Percentiles rank a stretch among this genome's conserved stretches.
phyloP scores from a whole-genome alignment of 2,113 vertebrate species.

The Paraplagusia blochii region DNA sequence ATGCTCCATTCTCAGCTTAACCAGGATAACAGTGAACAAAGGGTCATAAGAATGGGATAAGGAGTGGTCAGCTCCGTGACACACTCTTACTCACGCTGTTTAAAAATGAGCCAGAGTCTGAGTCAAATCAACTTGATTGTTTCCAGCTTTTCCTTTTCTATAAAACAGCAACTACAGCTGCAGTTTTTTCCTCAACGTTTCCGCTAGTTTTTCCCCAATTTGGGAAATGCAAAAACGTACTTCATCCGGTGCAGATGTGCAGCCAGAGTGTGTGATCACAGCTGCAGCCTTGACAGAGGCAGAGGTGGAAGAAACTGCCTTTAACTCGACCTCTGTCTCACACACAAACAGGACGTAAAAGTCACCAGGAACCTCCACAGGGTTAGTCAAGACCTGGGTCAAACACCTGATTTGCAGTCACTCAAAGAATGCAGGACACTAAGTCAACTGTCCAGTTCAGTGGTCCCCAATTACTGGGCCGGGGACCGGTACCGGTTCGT shows the following conservation, averaged over 20 bases:
- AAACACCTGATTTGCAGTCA: too few species aligned
- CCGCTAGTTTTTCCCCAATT: not conserved
- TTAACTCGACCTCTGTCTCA: too few species aligned
- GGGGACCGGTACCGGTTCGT: too few species aligned
- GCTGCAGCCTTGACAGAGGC: not conserved
- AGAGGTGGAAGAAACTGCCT: not conserved
- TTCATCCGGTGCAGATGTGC: not conserved
- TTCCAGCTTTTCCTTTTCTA: conserved; percentile 15
- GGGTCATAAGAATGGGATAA: conserved; percentile 15
- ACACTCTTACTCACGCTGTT: conserved; percentile 20
- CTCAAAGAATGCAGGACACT: too few species aligned
- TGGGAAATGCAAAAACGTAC: too few species aligned
- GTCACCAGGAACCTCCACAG: not conserved
- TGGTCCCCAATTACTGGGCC: too few species aligned
- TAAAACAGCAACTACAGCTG: not conserved
- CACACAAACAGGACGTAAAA: too few species aligned
- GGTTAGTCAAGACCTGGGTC: too few species aligned
- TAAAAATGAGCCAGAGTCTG: not conserved
- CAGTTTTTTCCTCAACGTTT: not conserved
- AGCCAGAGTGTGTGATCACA: not conserved
- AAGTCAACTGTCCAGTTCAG: too few species aligned
- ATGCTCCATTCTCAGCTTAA: not conserved
- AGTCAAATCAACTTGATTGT: conserved; percentile 4
- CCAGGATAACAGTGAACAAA: not conserved
- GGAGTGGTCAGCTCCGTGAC: not conserved